A percentile compares a stretch with the other conserved stretches of the same genome.
Evolutionary conservation across 1,140 invertebrate genomes (phyloP).

Genomic region (Zaprionus africanus): DNA sequence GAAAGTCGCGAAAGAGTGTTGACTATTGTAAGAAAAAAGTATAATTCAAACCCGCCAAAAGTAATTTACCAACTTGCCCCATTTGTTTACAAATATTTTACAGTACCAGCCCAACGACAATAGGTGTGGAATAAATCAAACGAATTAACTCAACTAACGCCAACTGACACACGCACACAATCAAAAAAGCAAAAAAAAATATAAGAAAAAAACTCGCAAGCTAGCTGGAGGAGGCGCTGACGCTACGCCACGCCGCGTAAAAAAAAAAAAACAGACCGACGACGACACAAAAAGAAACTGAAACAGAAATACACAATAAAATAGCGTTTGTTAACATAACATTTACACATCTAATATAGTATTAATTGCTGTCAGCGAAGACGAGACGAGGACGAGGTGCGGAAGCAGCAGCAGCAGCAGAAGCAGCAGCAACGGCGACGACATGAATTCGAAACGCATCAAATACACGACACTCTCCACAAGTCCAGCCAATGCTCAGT

Average conservation of each 20-base stretch:
- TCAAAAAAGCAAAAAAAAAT: constrained; percentile 16
- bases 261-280: constrained; percentile 26
- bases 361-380: constrained; percentile 1
- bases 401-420: too few species aligned
- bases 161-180: constrained; percentile 41
- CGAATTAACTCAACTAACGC: constrained; percentile 24
- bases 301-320: neutral
- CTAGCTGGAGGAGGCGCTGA: constrained; percentile 39
- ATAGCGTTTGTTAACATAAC: neutral
- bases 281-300: neutral
- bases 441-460: constrained; percentile 77
- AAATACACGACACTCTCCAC: constrained; percentile 61
- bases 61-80: constrained; percentile 22
- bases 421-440: too few species aligned
- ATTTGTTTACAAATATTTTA: constrained; percentile 36
- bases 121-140: constrained; percentile 4
- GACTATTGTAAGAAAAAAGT: constrained; percentile 59
- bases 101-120: neutral
- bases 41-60: constrained; percentile 51
- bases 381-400: neutral
- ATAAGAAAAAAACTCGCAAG: constrained; percentile 12
- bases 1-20: constrained; percentile 55
- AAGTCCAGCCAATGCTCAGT: constrained; percentile 12
- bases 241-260: constrained; percentile 52
- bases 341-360: neutral